Base-by-base conservation (phyloP, 1,140 invertebrate genomes). In the Gerris buenoi region DNA sequence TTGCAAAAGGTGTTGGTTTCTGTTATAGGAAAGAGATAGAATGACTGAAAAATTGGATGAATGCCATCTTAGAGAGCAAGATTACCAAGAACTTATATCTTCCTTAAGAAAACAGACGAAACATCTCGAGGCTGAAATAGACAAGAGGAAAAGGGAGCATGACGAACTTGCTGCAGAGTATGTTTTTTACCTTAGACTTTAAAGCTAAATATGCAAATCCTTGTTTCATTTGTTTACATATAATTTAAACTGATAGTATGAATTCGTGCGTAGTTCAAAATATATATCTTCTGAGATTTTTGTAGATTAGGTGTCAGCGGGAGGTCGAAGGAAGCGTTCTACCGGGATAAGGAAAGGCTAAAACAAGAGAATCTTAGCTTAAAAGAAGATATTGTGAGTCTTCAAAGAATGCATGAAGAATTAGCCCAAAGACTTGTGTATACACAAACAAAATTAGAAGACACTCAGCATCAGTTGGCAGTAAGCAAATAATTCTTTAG, bases 81-180 rank as follows among this genome's bases (percentile, higher is more conserved):
- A 60, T 25, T 60, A 60, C 22, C 58, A 60, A 22, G 58, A 60
- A 22, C 22, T 60, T 10, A 22, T 60, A 22, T 60, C 58, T 25
- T 60, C 58, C 10, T 25, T 60, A 60, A 15, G 58, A 5, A 15
- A 25, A 22, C 58, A 60, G 23, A 60, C 15, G 3, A 60, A 60
- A 25, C 23, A 15, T 25, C 23, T 60, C 15, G 58, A 60, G 23
- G 3, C 15, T 22, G 58, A 60, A 60, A 25, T 60, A 15, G 58
- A 15, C 10, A 60, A 60, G 5, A 60, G 23, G 58, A 60, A 15
- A 22, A 60, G 23, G 23, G 58, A 60, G 23, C 58, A 60, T 5
- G 58, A 60, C 5, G 58, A 60, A 22, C 58, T 60, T 60, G 58
- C 58, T 60, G 58, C 58, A 60, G 58, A 60, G 58, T 60, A 25